Evolutionary conservation across 2,888 invertebrate species (phyloP).

Genomic region (Antitype chi): DNA sequence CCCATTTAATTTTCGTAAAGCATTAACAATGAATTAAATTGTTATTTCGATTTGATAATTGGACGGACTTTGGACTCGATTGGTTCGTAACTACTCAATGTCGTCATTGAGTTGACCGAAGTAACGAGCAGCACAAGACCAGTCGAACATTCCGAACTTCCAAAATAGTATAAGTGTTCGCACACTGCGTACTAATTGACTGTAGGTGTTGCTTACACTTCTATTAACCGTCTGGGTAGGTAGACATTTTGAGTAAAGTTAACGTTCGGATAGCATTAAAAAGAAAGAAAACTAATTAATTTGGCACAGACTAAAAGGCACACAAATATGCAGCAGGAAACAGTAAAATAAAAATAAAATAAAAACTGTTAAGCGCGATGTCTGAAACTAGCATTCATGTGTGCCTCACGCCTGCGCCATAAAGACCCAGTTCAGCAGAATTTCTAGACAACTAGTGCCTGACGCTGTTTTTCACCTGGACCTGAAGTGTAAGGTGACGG

Average conservation of each 20-base stretch:
- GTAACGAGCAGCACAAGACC: neutral
- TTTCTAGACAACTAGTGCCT: too few species aligned
- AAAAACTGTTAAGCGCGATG: too few species aligned
- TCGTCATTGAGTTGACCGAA: conserved; percentile 60
- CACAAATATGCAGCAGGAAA: too few species aligned
- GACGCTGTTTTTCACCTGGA: too few species aligned
- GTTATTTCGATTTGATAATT: conserved; percentile 23
- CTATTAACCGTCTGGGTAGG: neutral
- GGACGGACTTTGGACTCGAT: conserved; percentile 30
- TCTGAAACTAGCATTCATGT: too few species aligned
- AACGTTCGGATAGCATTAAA: neutral
- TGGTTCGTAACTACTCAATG: too few species aligned
- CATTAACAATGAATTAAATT: neutral
- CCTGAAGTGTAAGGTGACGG: too few species aligned
- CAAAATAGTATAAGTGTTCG: conserved; percentile 52
- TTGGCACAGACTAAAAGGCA: too few species aligned
- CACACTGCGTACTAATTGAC: conserved; percentile 53
- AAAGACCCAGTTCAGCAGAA: too few species aligned
- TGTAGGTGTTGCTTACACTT: neutral
- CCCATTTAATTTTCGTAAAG: neutral
- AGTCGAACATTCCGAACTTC: conserved; percentile 49
- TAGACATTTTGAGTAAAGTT: conserved; percentile 11
- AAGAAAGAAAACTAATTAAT: too few species aligned
- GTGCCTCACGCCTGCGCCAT: too few species aligned
- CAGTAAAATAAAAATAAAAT: too few species aligned